Evolutionary conservation across 2,888 invertebrate genomes (phyloP), one percentile per base, ranked within the genome.

Genomic region (Dugesia japonica): DNA sequence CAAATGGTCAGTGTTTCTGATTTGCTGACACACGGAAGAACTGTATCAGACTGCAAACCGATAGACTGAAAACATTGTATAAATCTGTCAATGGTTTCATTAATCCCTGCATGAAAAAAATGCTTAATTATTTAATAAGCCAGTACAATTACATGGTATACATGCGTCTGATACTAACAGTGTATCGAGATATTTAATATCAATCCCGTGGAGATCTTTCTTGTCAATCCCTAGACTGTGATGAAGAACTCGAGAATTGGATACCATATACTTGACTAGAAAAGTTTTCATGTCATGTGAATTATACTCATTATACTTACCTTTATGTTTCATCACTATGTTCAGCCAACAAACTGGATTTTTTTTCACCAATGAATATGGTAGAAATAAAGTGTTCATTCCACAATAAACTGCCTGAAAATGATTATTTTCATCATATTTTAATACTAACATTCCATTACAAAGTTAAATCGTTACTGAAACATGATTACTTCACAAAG

Each of bases 1-100:
- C 56, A 56, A 56, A 56, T 56, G n/a, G 56, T 56, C 23, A 56
- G 23, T n/a, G 56, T 56, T 23, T 56, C 56, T 56, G 56, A 56
- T 56, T 56, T 56, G 23, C 56, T 23, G 56, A 56, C 56, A 56
- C 56, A 56, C n/a, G 56, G 56, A 56, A 56, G 56, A 7, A 56
- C 23, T n/a, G 17, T n/a, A 56, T 56, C 23, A n/a, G n/a, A 20
- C 56, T 56, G 56, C 9, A 56, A n/a, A 56, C 56, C 56, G 4
- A 56, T n/a, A 23, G 56, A n/a, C 56, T 56, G 56, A 23, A 56
- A 56, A 4, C 56, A n/a, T 56, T 56, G n/a, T 9, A 56, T n/a
- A 56, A 56, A 56, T 56, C 56, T 4, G 17, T 56, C 56, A 7
- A 56, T n/a, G n/a, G 56, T 56, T 23, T 56, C 56, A 23, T 56